Evolutionary conservation across 2,797 vertebrate species (phyloP).

Genomic region (Darevskia nairensis): DNA sequence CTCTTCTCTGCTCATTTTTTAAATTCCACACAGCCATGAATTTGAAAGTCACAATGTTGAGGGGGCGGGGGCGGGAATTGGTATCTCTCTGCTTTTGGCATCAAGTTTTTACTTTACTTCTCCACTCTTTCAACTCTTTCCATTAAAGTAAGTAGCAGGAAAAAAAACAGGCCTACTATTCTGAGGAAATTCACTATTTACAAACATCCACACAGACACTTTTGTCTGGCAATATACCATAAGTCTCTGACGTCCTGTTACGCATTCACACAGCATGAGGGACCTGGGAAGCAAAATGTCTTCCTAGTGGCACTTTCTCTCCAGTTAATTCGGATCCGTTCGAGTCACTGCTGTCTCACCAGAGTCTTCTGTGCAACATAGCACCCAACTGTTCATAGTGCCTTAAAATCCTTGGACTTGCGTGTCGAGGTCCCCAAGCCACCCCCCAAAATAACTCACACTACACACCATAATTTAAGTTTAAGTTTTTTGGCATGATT

Average conservation of each 20-base stretch:
- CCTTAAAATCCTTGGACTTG: too few relatives aligned
- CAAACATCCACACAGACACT: neutral
- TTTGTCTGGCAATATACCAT: conserved; percentile 31
- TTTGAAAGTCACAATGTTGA: neutral
- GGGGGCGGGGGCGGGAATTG: too few relatives aligned
- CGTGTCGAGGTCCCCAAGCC: too few relatives aligned
- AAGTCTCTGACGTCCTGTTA: conserved; percentile 12
- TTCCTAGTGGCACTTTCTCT: conserved; percentile 11
- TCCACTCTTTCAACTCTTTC: conserved; percentile 10
- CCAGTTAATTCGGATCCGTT: neutral
- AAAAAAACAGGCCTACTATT: neutral
- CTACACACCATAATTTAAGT: too few relatives aligned
- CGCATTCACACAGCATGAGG: conserved; percentile 42
- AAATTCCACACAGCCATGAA: neutral
- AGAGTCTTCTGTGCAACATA: conserved; percentile 14
- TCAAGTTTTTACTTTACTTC: neutral
- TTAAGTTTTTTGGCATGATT: too few relatives aligned
- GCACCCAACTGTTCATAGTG: too few relatives aligned
- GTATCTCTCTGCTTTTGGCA: neutral
- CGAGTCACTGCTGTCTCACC: neutral
- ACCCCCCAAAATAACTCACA: too few relatives aligned
- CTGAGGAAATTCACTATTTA: conserved; percentile 35
- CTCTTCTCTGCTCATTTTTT: neutral
- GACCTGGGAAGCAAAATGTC: conserved; percentile 51
- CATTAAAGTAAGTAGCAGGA: conserved; percentile 32